Conservation (phyloP, 2,113 vertebrate species). For the Cichladusa arquata region DNA sequence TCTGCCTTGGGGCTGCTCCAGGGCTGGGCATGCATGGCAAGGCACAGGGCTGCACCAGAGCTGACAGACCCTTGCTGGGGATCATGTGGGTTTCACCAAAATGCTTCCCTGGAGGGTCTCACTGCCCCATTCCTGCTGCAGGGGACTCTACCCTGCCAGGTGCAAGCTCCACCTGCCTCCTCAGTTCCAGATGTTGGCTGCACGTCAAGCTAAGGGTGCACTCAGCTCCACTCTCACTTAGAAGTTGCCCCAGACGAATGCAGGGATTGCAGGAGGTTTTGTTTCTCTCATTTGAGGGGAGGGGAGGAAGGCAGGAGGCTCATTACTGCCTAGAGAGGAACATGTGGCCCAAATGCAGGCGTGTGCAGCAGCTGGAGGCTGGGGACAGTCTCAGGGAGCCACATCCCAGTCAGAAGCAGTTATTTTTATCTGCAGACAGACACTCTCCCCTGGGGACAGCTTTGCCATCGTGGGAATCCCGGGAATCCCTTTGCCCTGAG, state of each 20-base stretch:
- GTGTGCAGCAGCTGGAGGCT: not conserved
- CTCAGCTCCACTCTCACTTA: not conserved
- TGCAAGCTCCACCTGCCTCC: not conserved
- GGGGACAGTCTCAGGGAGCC: not conserved
- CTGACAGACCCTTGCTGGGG: fast-evolving
- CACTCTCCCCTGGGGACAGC: not conserved
- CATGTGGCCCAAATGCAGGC: not conserved
- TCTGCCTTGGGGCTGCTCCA: not conserved
- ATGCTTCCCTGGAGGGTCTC: not conserved
- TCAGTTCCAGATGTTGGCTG: not conserved
- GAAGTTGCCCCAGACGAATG: not conserved
- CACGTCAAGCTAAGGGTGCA: fast-evolving
- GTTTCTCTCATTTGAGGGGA: not conserved
- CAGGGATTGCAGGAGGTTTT: not conserved
- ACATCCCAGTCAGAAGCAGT: fast-evolving
- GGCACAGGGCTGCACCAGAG: not conserved
- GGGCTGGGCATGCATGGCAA: fast-evolving
- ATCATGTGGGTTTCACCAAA: not conserved
- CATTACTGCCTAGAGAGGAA: not conserved
- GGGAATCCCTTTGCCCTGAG: fast-evolving
- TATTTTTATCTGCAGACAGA: not conserved
- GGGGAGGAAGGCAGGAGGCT: not conserved
- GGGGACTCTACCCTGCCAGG: not conserved
- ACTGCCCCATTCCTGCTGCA: fast-evolving
- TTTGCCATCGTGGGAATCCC: fast-evolving